A percentile compares a stretch with the other conserved stretches of the same genome.
Evolutionary conservation across 2,113 vertebrate species (phyloP).

Genomic region (Perccottus glenii): DNA sequence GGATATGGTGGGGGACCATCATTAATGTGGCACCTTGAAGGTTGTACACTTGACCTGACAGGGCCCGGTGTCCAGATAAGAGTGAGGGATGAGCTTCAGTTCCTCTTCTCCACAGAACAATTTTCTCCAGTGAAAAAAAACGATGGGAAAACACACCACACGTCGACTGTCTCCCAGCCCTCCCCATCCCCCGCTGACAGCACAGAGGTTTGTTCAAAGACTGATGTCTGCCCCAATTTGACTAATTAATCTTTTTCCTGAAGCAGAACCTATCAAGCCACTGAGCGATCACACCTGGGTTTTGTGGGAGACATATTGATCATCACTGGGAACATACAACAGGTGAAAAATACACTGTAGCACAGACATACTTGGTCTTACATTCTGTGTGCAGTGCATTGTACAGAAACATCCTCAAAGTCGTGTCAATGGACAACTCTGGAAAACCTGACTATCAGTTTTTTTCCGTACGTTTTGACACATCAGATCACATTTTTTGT

Average conservation of each 20-base stretch:
- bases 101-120: constrained; percentile 24
- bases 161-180: constrained; percentile 29
- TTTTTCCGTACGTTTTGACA: constrained; percentile 1
- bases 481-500: neutral
- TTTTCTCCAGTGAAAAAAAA: constrained; percentile 3
- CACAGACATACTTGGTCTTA: neutral
- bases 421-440: constrained; percentile 12
- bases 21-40: constrained; percentile 78
- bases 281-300: constrained; percentile 50
- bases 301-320: constrained; percentile 25
- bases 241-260: constrained; percentile 72
- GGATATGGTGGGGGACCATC: constrained; percentile 42
- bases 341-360: constrained; percentile 18
- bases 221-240: constrained; percentile 72
- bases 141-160: constrained; percentile 2
- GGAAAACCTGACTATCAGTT: constrained; percentile 20
- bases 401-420: constrained; percentile 28
- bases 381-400: neutral
- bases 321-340: constrained; percentile 41
- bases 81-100: constrained; percentile 66
- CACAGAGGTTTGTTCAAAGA: constrained; percentile 54
- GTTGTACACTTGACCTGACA: constrained; percentile 67
- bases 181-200: constrained; percentile 42
- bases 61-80: constrained; percentile 70
- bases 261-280: constrained; percentile 41